phyloP scores from a whole-genome alignment of 1,140 invertebrate species.

The Leptinotarsa undecemlineata region DNA sequence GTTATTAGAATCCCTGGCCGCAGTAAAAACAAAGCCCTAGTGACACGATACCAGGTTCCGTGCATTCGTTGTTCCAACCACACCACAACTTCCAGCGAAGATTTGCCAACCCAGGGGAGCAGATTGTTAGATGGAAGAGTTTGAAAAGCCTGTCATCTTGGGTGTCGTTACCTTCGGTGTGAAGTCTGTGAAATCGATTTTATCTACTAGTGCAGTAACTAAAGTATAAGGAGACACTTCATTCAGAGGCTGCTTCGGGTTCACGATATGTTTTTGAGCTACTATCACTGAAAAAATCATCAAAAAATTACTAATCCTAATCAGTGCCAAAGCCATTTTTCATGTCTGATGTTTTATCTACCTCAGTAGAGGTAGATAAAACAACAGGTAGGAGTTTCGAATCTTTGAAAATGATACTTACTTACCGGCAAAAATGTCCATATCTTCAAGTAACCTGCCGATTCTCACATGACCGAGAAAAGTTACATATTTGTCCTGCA shows the following conservation, averaged over 20 bases:
- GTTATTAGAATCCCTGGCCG: conserved; percentile 72
- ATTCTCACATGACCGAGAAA: conserved; percentile 68
- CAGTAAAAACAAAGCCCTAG: conserved; percentile 75
- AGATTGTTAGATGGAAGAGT: not conserved
- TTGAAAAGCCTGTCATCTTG: not conserved
- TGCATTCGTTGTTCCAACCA: conserved; percentile 69
- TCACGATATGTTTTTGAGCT: conserved; percentile 69
- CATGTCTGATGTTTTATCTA: too few relatives aligned
- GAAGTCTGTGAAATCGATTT: conserved; percentile 65
- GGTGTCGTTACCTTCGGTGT: conserved; percentile 54
- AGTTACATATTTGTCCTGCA: conserved; percentile 74
- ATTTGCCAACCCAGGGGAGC: conserved; percentile 69
- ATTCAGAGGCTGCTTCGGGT: conserved; percentile 60
- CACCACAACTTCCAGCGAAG: conserved; percentile 75
- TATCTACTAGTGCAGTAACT: conserved; percentile 78
- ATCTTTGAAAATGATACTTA: conserved; percentile 41
- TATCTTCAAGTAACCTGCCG: conserved; percentile 76
- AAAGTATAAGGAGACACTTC: conserved; percentile 68
- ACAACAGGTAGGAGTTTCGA: too few relatives aligned
- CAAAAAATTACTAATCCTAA: not conserved
- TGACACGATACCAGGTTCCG: conserved; percentile 63
- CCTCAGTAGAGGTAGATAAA: too few relatives aligned
- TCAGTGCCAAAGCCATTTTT: too few relatives aligned
- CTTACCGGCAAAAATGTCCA: conserved; percentile 74
- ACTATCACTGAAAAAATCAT: conserved; percentile 64